Conservation (phyloP, 2,113 vertebrate species). For the Catharus bicknelli region DNA sequence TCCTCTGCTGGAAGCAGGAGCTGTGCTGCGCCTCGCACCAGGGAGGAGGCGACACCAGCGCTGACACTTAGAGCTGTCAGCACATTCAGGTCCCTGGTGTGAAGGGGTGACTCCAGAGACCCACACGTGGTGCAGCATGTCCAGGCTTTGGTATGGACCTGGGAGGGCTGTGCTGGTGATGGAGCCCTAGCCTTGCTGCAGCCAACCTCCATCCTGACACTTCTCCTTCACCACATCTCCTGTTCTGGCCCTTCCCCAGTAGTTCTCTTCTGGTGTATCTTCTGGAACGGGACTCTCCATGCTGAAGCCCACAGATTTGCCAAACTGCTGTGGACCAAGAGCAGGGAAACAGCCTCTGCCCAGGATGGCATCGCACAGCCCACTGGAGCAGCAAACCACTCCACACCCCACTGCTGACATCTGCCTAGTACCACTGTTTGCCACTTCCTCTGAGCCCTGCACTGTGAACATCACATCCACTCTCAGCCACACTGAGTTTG, state of each 20-base stretch:
- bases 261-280: rapidly evolving
- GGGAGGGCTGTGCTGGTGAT: background rate
- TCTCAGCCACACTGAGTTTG: background rate
- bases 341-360: background rate
- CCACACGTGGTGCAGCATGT: background rate
- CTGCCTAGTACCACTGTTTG: background rate
- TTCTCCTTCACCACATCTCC: background rate
- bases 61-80: conserved; percentile 3
- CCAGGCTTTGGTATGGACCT: background rate
- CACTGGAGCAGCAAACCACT: background rate
- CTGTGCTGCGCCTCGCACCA: rapidly evolving
- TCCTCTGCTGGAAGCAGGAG: background rate
- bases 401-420: rapidly evolving
- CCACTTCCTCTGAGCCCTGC: background rate
- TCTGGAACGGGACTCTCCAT: rapidly evolving
- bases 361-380: rapidly evolving
- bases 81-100: background rate
- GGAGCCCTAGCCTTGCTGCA: background rate
- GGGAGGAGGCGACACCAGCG: background rate
- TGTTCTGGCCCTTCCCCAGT: background rate
- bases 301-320: background rate
- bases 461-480: rapidly evolving
- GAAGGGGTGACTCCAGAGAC: background rate
- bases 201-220: background rate
- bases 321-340: background rate